Conservation (phyloP, 2,888 invertebrate species). For the Glyphotaelius pellucidus region DNA sequence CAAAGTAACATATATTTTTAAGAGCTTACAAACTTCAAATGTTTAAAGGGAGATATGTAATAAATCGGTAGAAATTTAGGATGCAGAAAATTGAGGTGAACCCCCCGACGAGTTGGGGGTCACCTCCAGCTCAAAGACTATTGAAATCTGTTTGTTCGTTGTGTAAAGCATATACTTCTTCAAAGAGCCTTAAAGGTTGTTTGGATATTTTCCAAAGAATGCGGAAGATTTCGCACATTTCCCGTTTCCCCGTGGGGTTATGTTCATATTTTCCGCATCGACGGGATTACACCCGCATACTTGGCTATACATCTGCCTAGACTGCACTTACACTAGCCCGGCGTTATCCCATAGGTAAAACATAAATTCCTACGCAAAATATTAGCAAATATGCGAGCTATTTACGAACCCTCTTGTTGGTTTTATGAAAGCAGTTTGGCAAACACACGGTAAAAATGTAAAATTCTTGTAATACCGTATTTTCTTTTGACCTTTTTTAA, state of each 20-base stretch:
- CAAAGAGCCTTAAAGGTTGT: background rate
- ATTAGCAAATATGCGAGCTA: background rate
- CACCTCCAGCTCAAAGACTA: background rate
- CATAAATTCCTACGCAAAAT: background rate
- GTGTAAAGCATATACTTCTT: background rate
- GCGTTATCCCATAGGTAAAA: background rate
- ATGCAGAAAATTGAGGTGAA: no score
- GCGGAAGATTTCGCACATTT: background rate
- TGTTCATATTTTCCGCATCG: background rate
- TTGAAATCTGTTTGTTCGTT: background rate
- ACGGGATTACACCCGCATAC: background rate
- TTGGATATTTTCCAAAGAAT: background rate
- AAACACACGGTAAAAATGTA: background rate
- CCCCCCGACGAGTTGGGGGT: no score
- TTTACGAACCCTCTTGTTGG: background rate
- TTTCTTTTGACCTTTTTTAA: background rate
- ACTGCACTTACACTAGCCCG: background rate
- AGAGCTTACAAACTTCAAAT: no score
- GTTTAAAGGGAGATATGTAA: no score
- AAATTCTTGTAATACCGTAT: background rate
- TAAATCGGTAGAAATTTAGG: no score
- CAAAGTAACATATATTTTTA: no score
- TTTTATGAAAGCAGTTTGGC: background rate
- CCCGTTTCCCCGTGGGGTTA: background rate
- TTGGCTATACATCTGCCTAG: background rate